Base-by-base conservation (phyloP, 2,113 vertebrate species). In the Columba livia region DNA sequence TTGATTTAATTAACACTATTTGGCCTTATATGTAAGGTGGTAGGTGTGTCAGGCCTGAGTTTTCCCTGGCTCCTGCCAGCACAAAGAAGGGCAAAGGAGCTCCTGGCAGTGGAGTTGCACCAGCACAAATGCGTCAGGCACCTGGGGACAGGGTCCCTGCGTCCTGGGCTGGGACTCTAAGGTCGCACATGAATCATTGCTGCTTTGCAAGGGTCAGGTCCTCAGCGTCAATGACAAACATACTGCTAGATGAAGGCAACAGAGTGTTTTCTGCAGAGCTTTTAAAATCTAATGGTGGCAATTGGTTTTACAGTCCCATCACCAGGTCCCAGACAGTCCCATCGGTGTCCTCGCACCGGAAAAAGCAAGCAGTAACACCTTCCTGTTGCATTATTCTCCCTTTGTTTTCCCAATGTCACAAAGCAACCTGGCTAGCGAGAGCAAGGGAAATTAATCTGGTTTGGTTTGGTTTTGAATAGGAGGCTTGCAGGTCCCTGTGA, bases 101-200 rank as follows among this genome's bases (percentile, higher is more conserved):
- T 62, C 6, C n/a, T 19, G 12, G 24, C 19, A 61, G 60, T 1
- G 0, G 75, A 38, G 31, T 12, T 12, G 4, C 32, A 51, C 14
- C 15, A 3, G 38, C 15, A 29, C 2, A 10, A 61, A 42, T 23
- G 54, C 69, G 26, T 40, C 7, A 5, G 11, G 34, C 2, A 1
- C 26, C 0, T 0, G 0, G 4, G 34, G 23, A 31, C 3, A 1
- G 10, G 9, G 10, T 71, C 28, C 34, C 44, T 28, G 32, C 4
- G 2, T 12, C 0, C 0, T 70, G n/a, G 34, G 18, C 58, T 5
- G 42, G 3, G 44, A 4, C 1, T 9, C n/a, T 31, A 40, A 53
- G 11, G 17, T 3, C 3, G 0, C 14, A 25, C 4, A 4, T 4
- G n/a, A 11, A 25, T 19, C 15, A 1, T 4, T 0, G 1, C 3